These are phyloP conservation scores for Potamarius usumacintae DNA, from an alignment of 2,113 vertebrate genomes.

Conservation along the genomic window DNA sequence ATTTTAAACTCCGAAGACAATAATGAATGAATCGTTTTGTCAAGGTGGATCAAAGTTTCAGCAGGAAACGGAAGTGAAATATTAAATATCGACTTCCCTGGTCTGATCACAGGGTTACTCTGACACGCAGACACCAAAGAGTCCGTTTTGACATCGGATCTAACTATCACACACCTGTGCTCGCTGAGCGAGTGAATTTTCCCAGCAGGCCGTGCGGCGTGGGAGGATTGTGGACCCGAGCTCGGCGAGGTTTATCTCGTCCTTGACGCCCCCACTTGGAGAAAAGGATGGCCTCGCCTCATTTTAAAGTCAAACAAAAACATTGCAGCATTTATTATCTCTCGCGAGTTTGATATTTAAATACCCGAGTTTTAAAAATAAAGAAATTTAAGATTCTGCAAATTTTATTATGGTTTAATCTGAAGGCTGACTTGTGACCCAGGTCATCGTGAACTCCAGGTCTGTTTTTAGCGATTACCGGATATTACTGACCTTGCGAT, in stretches of 20 bases:
- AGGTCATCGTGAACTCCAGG: neutral
- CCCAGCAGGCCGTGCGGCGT: conserved; percentile 66
- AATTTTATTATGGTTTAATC: neutral
- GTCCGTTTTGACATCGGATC: conserved; percentile 66
- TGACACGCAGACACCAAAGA: conserved; percentile 55
- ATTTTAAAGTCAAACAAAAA: conserved; percentile 22
- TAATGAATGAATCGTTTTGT: too few relatives aligned
- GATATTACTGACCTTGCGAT: neutral
- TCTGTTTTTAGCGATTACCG: neutral
- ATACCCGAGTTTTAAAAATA: neutral
- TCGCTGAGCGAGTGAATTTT: conserved; percentile 74
- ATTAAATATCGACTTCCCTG: neutral
- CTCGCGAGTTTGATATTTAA: neutral
- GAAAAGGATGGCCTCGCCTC: conserved; percentile 54
- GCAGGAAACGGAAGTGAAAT: too few relatives aligned
- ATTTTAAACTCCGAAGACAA: too few relatives aligned
- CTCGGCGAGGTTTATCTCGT: conserved; percentile 71
- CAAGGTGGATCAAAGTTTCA: too few relatives aligned
- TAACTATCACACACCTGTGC: conserved; percentile 78
- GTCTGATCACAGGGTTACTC: conserved; percentile 24
- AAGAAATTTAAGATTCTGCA: neutral
- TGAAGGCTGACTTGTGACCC: neutral
- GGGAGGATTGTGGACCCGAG: conserved; percentile 69
- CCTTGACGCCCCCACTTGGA: conserved; percentile 71
- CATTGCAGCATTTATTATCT: neutral